These are phyloP conservation scores for Babylonia areolata DNA, from an alignment of 1,140 invertebrate genomes.

Conservation along the genomic window DNA sequence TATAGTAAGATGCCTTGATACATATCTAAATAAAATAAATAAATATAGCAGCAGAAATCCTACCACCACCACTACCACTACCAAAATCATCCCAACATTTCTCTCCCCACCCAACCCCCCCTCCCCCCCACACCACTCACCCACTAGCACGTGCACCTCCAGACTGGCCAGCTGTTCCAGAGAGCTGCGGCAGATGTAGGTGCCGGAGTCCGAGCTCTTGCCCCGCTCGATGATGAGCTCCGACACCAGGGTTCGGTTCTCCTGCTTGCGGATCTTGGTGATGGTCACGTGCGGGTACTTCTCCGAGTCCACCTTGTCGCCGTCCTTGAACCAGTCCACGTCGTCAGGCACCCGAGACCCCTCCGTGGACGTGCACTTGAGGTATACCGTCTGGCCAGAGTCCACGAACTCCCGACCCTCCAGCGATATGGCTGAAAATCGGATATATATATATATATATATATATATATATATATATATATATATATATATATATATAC, in stretches of 20 bases:
- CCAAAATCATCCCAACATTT: too few species aligned
- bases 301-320: constrained; percentile 54
- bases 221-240: constrained; percentile 61
- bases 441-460: too few species aligned
- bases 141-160: constrained; percentile 61
- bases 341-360: constrained; percentile 63
- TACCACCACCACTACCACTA: too few species aligned
- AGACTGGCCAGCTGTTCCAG: constrained; percentile 58
- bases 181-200: constrained; percentile 65
- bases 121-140: constrained; percentile 47
- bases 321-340: constrained; percentile 68
- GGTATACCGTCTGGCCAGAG: constrained; percentile 56
- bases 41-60: too few species aligned
- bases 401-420: constrained; percentile 64
- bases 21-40: too few species aligned
- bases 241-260: constrained; percentile 24
- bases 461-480: too few species aligned
- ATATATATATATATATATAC: too few species aligned
- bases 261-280: constrained; percentile 52
- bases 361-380: constrained; percentile 68
- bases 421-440: constrained; percentile 57
- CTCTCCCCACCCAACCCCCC: not conserved
- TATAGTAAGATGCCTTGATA: too few species aligned
- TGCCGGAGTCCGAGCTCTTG: constrained; percentile 59
- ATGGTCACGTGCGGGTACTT: constrained; percentile 54